Base-by-base conservation (phyloP, 2,113 vertebrate species). In the Gasterosteus nipponicus region DNA sequence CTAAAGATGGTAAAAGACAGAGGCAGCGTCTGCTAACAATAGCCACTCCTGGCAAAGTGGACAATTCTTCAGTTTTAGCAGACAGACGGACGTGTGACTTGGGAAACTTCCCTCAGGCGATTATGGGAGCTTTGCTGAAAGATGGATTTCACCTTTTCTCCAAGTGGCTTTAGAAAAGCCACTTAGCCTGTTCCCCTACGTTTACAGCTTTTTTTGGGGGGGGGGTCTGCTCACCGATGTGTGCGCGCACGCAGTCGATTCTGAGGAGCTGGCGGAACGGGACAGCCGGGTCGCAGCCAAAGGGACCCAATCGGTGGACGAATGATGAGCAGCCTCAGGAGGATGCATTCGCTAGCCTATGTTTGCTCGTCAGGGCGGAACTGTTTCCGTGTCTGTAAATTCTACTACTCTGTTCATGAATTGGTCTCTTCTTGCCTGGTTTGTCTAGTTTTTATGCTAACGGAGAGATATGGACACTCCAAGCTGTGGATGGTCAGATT, bases 361-460 rank as follows among this genome's bases (percentile, higher is more conserved):
- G 33, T 33, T 33, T 33, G 33, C 33, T 33, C 33, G 5, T 33
- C 33, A 26, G 22, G 22, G 22, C 22, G 22, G 22, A 26, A 26
- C 5, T 33, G 33, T 33, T 33, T 33, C 33, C 5, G 33, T 33
- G 33, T 33, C 33, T 33, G 33, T 3, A 33, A 5, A 33, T 78
- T 84, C 66, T 69, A 26, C 38, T 58, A 84, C 77, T 75, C 69
- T 81, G 54, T 44, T 74, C 77, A 53, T 77, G 83, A 83, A 89
- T 89, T 78, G 82, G 74, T 51, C 76, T 89, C 82, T 71, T 61
- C 67, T 77, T 82, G 85, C 90, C 68, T 77, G 69, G 22, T 26
- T 26, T 26, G 22, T 26, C 22, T 26, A 84, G 80, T 76, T 90
- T 93, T 92, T 80, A 89, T 91, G 84, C 89, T 80, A 82, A 39